Evolutionary conservation across 2,113 vertebrate species (phyloP).

Genomic region (Marcusenius ussheri): DNA sequence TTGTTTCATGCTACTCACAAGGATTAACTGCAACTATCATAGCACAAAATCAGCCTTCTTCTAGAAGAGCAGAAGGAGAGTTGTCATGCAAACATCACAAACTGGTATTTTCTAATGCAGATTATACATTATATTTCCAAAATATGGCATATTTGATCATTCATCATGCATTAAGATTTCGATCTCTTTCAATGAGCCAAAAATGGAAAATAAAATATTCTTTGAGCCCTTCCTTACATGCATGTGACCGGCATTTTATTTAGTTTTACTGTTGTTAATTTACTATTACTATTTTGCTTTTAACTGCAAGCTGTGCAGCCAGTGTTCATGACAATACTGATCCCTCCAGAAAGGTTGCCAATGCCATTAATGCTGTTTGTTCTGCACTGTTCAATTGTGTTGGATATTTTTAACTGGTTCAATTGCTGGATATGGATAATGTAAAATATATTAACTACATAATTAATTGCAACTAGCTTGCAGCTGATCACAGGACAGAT

Average conservation of each 20-base stretch:
- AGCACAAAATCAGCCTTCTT: constrained; percentile 47
- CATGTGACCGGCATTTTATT: constrained; percentile 33
- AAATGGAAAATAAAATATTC: constrained; percentile 32
- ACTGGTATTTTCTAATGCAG: constrained; percentile 44
- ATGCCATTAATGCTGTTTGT: neutral
- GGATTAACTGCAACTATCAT: constrained; percentile 32
- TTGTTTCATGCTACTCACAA: constrained; percentile 37
- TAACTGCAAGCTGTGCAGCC: constrained; percentile 48
- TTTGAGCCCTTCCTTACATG: neutral
- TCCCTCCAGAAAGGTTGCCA: constrained; percentile 19
- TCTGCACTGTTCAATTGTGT: neutral
- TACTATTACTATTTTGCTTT: constrained; percentile 47
- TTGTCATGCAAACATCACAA: constrained; percentile 38
- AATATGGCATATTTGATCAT: neutral
- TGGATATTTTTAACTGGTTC: neutral
- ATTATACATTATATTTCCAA: neutral
- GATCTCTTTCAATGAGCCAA: constrained; percentile 32
- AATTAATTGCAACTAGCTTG: neutral
- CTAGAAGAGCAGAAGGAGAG: constrained; percentile 38
- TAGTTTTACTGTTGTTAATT: constrained; percentile 23
- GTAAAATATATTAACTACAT: constrained; percentile 7
- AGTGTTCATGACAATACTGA: constrained; percentile 32
- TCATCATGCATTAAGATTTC: neutral
- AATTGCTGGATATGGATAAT: neutral
- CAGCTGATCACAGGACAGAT: neutral